Evolutionary conservation across 2,888 invertebrate genomes (phyloP).

Genomic region (Vesta saturnalis): DNA sequence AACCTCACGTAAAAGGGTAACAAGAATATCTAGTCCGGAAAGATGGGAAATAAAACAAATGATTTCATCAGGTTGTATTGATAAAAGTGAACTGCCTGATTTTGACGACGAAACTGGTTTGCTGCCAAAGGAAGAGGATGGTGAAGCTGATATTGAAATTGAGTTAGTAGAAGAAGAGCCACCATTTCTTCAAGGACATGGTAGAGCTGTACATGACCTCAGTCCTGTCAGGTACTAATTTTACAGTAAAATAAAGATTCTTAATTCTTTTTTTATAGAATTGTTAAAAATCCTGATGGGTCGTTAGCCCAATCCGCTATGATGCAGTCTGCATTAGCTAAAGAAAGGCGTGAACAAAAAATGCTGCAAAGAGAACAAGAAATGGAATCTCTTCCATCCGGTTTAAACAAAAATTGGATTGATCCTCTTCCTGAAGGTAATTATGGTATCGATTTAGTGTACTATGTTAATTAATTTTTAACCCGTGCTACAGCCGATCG

Average conservation of each 20-base stretch:
- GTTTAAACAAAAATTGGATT: constrained; percentile 93
- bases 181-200: constrained; percentile 94
- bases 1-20: constrained; percentile 83
- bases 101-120: constrained; percentile 97
- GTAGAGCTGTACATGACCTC: constrained; percentile 88
- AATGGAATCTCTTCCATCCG: constrained; percentile 84
- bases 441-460: neutral
- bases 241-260: neutral
- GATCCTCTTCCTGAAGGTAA: constrained; percentile 86
- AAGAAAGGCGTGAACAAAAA: constrained; percentile 95
- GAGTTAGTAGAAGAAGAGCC: constrained; percentile 99
- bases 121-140: constrained; percentile 89
- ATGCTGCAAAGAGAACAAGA: constrained; percentile 95
- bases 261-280: constrained; percentile 61
- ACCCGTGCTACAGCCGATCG: constrained; percentile 75
- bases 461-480: constrained; percentile 49
- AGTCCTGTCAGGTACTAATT: constrained; percentile 75
- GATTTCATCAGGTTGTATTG: constrained; percentile 91
- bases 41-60: constrained; percentile 98
- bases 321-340: constrained; percentile 99
- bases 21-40: constrained; percentile 95
- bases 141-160: constrained; percentile 97
- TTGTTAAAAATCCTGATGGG: constrained; percentile 99
- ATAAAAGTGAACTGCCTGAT: constrained; percentile 94
- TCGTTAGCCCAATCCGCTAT: constrained; percentile 98